Evolutionary conservation across 2,888 invertebrate genomes (phyloP), one percentile per base, ranked within the genome.

Genomic region (Lapara coniferarum): DNA sequence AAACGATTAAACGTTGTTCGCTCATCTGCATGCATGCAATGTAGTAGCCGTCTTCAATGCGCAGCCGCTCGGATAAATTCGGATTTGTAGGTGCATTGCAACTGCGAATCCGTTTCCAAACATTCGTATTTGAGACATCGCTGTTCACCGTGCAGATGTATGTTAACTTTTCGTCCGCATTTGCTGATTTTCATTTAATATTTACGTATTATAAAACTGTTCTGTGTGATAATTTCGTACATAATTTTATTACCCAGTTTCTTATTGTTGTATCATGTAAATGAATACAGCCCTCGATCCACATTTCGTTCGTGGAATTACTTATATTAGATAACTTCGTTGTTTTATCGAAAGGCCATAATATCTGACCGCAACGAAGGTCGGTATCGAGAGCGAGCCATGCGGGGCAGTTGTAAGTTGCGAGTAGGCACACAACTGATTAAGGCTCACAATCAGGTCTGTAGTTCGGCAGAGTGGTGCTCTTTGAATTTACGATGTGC

Each of bases 401-500:
- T 63, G 63, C 63, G 49, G 63, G 46, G 63, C 63, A 19, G 63
- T 63, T 63, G 63, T 63, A 63, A 63, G 63, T 81, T 79, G 79
- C 81, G 81, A 83, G 86, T 85, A 85, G 85, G 87, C 88, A 87
- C 85, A 85, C 85, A 85, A 63, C 86, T 90, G 92, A 92, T 92
- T 92, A 91, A 90, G 87, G 87, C 86, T 79, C 87, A 90, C 90
- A 93, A 92, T 93, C 93, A 91, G 92, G 91, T 89, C 90, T 90
- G 90, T 86, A 90, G 92, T 93, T 93, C 87, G 91, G 91, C 87
- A 87, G 86, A 87, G 91, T 81, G 63, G 88, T 90, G 91, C 91
- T 87, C 91, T 92, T 91, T 90, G 92, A 90, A 93, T 93, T 93
- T 93, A 93, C 93, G 93, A 93, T 90, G 93, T 93, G 93, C 90